Percentiles rank a stretch among this genome's conserved stretches.
These are phyloP conservation scores for Pristionchus entomophagus DNA, from an alignment of 2,888 invertebrate genomes.

Conservation along the genomic window DNA sequence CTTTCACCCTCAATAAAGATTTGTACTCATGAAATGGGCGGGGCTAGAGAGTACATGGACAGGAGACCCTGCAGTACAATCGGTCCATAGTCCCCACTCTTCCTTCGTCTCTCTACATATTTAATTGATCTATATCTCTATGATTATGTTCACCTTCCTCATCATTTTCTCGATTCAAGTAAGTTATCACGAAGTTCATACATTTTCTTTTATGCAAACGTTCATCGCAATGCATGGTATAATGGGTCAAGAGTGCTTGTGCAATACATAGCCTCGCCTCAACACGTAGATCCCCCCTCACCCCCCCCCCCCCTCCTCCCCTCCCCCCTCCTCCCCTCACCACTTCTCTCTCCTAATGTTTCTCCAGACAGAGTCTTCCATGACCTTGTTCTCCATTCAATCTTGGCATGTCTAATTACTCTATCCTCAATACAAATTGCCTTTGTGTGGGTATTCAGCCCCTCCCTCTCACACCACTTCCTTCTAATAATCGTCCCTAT, in stretches of 20 bases:
- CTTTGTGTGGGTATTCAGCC: neutral
- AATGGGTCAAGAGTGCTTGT: conserved; percentile 29
- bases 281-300: too few relatives aligned
- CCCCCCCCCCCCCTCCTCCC: too few relatives aligned
- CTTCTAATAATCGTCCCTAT: conserved; percentile 17
- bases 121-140: neutral
- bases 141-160: neutral
- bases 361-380: neutral
- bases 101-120: neutral
- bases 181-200: conserved; percentile 7
- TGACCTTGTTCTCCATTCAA: neutral
- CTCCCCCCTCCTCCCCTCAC: too few relatives aligned
- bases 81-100: neutral
- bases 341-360: neutral
- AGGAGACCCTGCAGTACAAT: conserved; percentile 5
- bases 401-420: conserved; percentile 40
- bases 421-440: conserved; percentile 24
- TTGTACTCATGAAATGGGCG: neutral
- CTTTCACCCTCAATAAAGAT: conserved; percentile 29
- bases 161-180: neutral
- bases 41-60: neutral
- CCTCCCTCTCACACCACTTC: neutral
- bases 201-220: neutral
- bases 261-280: neutral
- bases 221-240: too few relatives aligned